Conservation (phyloP, 2,888 invertebrate genomes). For the Pandemis corylana region DNA sequence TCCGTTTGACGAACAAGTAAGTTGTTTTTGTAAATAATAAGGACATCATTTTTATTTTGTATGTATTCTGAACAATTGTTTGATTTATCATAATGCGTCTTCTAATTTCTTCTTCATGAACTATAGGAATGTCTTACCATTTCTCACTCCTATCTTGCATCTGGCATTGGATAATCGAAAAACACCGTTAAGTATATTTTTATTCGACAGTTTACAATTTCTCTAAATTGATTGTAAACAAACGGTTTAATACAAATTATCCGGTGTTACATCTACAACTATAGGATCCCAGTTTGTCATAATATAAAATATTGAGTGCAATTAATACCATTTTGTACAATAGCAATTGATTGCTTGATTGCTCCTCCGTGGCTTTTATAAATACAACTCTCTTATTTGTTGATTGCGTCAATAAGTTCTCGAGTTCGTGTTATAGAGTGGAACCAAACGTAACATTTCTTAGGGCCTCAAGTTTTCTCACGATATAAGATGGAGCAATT, state of each 20-base stretch:
- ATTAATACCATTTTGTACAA: slow-evolving; percentile 18
- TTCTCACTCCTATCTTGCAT: neutral
- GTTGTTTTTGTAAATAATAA: slow-evolving; percentile 14
- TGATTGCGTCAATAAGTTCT: slow-evolving; percentile 27
- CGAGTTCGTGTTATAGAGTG: slow-evolving; percentile 10
- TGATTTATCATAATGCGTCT: neutral
- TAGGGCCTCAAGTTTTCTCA: neutral
- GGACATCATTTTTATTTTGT: too few species aligned
- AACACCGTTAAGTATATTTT: too few species aligned
- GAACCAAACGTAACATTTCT: slow-evolving; percentile 2
- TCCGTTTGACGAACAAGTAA: slow-evolving; percentile 92
- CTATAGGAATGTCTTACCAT: neutral
- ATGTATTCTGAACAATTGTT: too few species aligned
- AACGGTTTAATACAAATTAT: too few species aligned
- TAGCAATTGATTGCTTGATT: slow-evolving; percentile 9
- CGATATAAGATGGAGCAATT: neutral
- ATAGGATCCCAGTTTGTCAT: neutral
- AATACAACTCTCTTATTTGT: slow-evolving; percentile 13
- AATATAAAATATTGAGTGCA: neutral
- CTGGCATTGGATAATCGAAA: too few species aligned
- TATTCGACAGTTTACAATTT: too few species aligned
- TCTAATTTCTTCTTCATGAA: neutral
- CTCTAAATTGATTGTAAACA: too few species aligned
- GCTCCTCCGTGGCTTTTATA: slow-evolving; percentile 9
- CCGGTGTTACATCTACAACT: neutral